Percentiles rank a stretch among this genome's conserved stretches.
These are phyloP conservation scores for Eupithecia vulgata DNA, from an alignment of 2,888 invertebrate species.

Conservation along the genomic window DNA sequence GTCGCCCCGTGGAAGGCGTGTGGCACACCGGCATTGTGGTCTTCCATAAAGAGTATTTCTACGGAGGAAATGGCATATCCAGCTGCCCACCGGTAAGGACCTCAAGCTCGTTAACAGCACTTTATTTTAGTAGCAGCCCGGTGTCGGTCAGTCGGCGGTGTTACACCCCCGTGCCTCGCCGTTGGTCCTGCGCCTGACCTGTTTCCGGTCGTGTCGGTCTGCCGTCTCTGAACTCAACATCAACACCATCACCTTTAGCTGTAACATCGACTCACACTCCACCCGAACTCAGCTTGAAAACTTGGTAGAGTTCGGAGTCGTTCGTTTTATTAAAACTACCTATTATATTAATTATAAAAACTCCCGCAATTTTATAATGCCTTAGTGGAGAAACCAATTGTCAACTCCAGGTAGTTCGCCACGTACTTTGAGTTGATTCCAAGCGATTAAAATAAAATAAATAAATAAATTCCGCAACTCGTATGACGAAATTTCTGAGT, in stretches of 20 bases:
- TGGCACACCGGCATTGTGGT: slow-evolving; percentile 98
- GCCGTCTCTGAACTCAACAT: background rate
- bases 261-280: background rate
- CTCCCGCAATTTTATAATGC: background rate
- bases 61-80: slow-evolving; percentile 91
- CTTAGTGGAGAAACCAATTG: background rate
- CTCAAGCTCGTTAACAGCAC: background rate
- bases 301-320: background rate
- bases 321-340: background rate
- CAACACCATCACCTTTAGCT: background rate
- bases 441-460: no score
- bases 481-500: background rate
- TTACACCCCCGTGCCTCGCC: background rate
- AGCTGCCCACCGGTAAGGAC: slow-evolving; percentile 91
- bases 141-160: background rate
- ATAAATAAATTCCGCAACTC: background rate
- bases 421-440: background rate
- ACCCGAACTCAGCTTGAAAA: background rate
- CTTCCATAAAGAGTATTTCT: slow-evolving; percentile 94
- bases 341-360: no score
- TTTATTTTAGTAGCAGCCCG: background rate
- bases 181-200: no score
- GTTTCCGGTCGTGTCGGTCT: no score
- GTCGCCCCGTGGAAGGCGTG: slow-evolving; percentile 93
- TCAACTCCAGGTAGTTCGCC: background rate